Conservation (phyloP, 1,140 invertebrate species). For the Dufourea novaeangliae region DNA sequence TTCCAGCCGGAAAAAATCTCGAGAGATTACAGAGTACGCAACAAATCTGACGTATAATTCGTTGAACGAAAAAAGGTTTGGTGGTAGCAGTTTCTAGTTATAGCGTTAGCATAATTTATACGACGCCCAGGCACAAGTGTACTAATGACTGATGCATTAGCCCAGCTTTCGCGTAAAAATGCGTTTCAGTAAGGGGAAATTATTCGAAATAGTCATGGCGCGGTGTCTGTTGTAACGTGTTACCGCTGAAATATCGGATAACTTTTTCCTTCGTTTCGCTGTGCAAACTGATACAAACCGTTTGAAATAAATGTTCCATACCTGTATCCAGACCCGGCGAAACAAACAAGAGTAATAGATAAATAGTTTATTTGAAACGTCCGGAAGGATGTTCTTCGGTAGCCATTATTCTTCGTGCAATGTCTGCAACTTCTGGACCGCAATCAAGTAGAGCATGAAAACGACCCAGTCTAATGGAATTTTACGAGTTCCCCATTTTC, state of each 20-base stretch:
- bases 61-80: background rate
- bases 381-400: conserved; percentile 16
- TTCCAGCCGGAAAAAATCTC: conserved; percentile 6
- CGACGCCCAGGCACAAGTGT: too few species aligned
- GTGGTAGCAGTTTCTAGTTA: background rate
- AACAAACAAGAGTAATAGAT: background rate
- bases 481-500: conserved; percentile 40
- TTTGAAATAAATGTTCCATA: background rate
- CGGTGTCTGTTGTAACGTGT: background rate
- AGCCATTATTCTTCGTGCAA: conserved; percentile 42
- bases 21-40: background rate
- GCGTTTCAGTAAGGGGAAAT: background rate
- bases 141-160: conserved; percentile 18
- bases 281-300: background rate
- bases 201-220: background rate
- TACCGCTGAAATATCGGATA: background rate
- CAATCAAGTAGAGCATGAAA: conserved; percentile 37
- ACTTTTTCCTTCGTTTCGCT: background rate
- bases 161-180: background rate
- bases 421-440: conserved; percentile 24
- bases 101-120: conserved; percentile 9
- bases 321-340: too few species aligned
- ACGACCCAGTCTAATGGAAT: conserved; percentile 49
- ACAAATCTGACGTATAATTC: conserved; percentile 34
- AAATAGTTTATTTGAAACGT: background rate